Percentiles rank a stretch among this genome's conserved stretches.
phyloP scores from a whole-genome alignment of 2,888 invertebrate genomes.

The Meteorus colon region DNA sequence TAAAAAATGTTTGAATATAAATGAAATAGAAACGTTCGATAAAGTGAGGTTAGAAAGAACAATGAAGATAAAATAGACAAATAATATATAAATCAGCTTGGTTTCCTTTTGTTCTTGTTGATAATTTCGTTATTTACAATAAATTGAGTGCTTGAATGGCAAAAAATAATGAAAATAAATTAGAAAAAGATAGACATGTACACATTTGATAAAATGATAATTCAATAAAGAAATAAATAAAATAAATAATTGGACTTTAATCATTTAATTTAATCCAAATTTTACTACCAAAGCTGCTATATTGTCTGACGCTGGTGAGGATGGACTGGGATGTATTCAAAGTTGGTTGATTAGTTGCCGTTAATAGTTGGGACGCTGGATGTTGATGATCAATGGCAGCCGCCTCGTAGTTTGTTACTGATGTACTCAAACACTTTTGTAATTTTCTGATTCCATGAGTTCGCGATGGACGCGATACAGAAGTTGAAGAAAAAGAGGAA shows the following conservation, averaged over 20 bases:
- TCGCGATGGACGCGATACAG: constrained; percentile 84
- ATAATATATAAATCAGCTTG: constrained; percentile 3
- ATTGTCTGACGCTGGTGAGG: constrained; percentile 85
- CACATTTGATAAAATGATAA: neutral
- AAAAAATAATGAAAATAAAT: neutral
- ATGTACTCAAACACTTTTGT: constrained; percentile 90
- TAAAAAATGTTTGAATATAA: no score
- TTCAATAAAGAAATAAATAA: neutral
- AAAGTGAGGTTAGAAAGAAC: neutral
- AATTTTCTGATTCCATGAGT: constrained; percentile 96
- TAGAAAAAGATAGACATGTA: neutral
- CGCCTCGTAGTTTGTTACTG: constrained; percentile 87
- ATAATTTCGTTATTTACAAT: neutral
- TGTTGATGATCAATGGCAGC: constrained; percentile 73
- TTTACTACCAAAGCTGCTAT: constrained; percentile 96
- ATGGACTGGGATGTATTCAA: constrained; percentile 70
- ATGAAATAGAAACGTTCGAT: no score
- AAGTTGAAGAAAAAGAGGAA: neutral
- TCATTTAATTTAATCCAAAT: constrained; percentile 4
- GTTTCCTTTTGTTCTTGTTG: neutral
- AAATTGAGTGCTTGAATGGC: neutral
- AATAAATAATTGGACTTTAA: constrained; percentile 4
- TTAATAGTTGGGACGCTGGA: constrained; percentile 35
- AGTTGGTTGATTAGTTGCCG: constrained; percentile 75
- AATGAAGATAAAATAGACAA: neutral